Evolutionary conservation across 1,140 invertebrate genomes (phyloP).

Genomic region (Leptoteleia sp.): DNA sequence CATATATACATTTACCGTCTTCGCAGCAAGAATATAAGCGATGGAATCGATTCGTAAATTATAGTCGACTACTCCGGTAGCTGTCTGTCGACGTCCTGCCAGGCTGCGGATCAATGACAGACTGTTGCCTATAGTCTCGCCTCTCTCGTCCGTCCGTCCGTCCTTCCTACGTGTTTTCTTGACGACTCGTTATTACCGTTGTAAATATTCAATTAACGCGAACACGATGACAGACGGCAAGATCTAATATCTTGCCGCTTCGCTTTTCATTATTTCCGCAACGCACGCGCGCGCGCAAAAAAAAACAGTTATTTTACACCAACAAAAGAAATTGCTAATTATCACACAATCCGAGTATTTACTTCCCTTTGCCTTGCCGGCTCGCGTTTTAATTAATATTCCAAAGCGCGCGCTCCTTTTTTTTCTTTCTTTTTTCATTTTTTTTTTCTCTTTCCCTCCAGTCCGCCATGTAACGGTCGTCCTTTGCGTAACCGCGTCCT

Average conservation of each 20-base stretch:
- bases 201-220: constrained; percentile 66
- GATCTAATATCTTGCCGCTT: constrained; percentile 44
- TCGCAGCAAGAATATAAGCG: constrained; percentile 65
- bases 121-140: constrained; percentile 67
- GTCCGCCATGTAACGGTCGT: constrained; percentile 6
- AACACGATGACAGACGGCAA: constrained; percentile 52
- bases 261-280: constrained; percentile 52
- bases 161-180: constrained; percentile 67
- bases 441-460: constrained; percentile 10
- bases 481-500: constrained; percentile 22
- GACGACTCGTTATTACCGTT: constrained; percentile 64
- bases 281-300: background rate
- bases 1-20: constrained; percentile 51
- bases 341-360: constrained; percentile 60
- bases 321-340: constrained; percentile 62
- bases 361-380: constrained; percentile 36
- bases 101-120: constrained; percentile 67
- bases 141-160: constrained; percentile 42
- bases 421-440: no score
- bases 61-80: constrained; percentile 68
- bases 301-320: constrained; percentile 55
- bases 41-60: constrained; percentile 68
- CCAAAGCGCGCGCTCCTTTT: constrained; percentile 18
- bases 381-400: constrained; percentile 62
- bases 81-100: constrained; percentile 68